Base-by-base conservation (phyloP, 2,113 vertebrate genomes). In the Zonotrichia leucophrys region DNA sequence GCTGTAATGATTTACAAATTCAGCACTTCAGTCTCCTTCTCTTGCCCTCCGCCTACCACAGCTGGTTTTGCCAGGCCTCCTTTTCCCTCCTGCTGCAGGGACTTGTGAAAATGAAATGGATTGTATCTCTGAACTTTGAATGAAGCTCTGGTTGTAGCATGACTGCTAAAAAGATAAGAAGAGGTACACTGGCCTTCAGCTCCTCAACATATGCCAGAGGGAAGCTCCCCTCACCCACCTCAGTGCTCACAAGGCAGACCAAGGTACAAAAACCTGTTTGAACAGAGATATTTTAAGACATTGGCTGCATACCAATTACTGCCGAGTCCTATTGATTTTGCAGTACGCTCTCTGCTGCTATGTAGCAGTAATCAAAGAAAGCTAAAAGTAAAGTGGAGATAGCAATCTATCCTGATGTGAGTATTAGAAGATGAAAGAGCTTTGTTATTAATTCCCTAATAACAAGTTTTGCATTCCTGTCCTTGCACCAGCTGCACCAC, bases 321-420 rank as follows among this genome's bases (percentile, higher is more conserved):
- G 91, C 89, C 87, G 83, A 89, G 84, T 53, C 53, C 70, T 89
- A 95, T 95, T 95, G 80, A 95, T 89, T 89, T 89, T 82, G 56
- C 77, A 82, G 73, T 76, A 64, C 2, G 2, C 39, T 87, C 76
- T 94, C 74, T 91, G 89, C 53, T 95, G 94, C 76, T 82, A 64
- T 64, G 95, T 78, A 94, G 69, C 59, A 93, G 75, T 77, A 96
- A 96, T 92, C 96, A 96, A 92, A 95, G 92, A 95, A 63, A 95
- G 81, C 89, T 87, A 89, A 94, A 94, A 96, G 94, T 89, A 92
- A 93, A 96, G 68, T 3, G 31, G 39, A 97, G 96, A 96, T 97
- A 95, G 47, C 56, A 72, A 97, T 97, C 94, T 94, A 83, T 84
- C 66, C 69, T 91, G 80, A 88, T 4, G 4, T 58, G 80, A 94